Conservation (phyloP, 2,888 invertebrate genomes). For the Linnaemya vulpina region DNA sequence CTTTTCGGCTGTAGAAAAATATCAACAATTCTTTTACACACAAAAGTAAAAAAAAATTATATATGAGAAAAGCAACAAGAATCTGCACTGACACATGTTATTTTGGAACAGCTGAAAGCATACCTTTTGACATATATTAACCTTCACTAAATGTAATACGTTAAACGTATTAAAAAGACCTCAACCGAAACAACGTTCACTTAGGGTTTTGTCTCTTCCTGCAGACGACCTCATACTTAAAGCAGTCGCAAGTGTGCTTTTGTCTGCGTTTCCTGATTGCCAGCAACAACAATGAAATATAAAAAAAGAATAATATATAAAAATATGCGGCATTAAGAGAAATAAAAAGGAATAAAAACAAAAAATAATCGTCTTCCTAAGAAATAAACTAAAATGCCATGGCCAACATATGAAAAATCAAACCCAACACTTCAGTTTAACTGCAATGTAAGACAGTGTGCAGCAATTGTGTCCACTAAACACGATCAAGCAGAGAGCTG, state of each 20-base stretch:
- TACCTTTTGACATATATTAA: slow-evolving; percentile 71
- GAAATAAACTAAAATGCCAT: slow-evolving; percentile 53
- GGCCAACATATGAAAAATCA: slow-evolving; percentile 49
- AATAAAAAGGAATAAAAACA: background rate
- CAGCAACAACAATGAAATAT: background rate
- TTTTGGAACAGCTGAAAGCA: slow-evolving; percentile 66
- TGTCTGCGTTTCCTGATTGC: background rate
- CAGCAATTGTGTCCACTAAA: slow-evolving; percentile 25
- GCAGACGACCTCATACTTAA: slow-evolving; percentile 20
- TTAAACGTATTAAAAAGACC: slow-evolving; percentile 46
- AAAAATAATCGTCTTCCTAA: slow-evolving; percentile 34
- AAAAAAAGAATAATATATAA: slow-evolving; percentile 3
- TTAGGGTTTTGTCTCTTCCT: background rate
- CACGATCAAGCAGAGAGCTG: background rate
- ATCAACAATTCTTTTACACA: background rate
- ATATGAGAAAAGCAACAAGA: background rate
- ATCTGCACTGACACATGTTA: slow-evolving; percentile 65
- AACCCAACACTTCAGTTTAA: slow-evolving; percentile 57
- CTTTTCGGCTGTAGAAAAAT: background rate
- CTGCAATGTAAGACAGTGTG: slow-evolving; percentile 30
- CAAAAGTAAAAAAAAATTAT: background rate
- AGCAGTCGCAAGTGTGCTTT: background rate
- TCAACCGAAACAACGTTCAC: slow-evolving; percentile 27
- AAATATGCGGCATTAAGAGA: background rate
- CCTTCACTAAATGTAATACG: slow-evolving; percentile 63